Conservation (phyloP, 2,888 invertebrate species). For the Malachius bipustulatus region DNA sequence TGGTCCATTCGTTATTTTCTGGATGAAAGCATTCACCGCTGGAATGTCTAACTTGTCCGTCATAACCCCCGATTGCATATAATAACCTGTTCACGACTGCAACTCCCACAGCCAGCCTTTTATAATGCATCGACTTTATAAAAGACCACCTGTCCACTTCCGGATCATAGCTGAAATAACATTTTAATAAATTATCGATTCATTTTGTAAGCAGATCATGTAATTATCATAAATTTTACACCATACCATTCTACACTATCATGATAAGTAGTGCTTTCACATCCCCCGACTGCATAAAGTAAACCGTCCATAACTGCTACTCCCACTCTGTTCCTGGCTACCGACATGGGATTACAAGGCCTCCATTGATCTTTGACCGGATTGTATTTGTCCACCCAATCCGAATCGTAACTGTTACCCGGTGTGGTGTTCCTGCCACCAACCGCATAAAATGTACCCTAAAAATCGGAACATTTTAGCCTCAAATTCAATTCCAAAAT, state of each 20-base stretch:
- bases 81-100: constrained; percentile 62
- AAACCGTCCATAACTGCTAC: constrained; percentile 90
- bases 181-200: not conserved
- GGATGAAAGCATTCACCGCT: constrained; percentile 89
- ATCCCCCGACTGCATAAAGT: constrained; percentile 86
- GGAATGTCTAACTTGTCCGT: constrained; percentile 63
- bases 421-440: constrained; percentile 88
- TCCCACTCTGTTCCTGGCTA: constrained; percentile 78
- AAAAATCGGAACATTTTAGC: constrained; percentile 16
- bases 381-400: constrained; percentile 83
- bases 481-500: too few species aligned
- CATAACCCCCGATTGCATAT: constrained; percentile 77
- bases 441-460: constrained; percentile 82
- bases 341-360: constrained; percentile 77
- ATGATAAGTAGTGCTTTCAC: constrained; percentile 74
- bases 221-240: too few species aligned
- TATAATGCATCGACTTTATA: constrained; percentile 62
- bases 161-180: constrained; percentile 67
- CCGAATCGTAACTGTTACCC: constrained; percentile 75
- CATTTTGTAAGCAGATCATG: too few species aligned
- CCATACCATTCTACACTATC: constrained; percentile 78
- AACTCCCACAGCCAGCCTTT: constrained; percentile 70
- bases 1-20: constrained; percentile 80
- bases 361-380: constrained; percentile 78
- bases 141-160: constrained; percentile 71